A percentile compares a stretch with the other conserved stretches of the same genome.
These are phyloP conservation scores for Papilio helenus DNA, from an alignment of 1,140 invertebrate genomes.

Conservation along the genomic window DNA sequence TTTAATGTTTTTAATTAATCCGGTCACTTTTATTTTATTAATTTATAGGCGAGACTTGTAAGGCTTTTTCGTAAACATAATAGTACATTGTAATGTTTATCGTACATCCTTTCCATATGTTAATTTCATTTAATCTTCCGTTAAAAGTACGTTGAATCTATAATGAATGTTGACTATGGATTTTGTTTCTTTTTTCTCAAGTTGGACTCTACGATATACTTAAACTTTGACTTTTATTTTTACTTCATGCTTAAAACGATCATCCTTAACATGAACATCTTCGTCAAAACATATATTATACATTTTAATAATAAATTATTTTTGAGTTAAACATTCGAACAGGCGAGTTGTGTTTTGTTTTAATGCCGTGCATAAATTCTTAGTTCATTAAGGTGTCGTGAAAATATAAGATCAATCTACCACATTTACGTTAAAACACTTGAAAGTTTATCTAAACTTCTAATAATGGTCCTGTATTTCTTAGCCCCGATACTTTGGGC, in stretches of 20 bases:
- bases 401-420: slow-evolving; percentile 8
- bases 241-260: neutral
- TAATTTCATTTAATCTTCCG: neutral
- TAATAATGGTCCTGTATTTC: slow-evolving; percentile 26
- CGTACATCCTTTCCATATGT: slow-evolving; percentile 7
- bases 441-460: slow-evolving; percentile 6
- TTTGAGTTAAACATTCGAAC: neutral
- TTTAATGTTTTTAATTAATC: slow-evolving; percentile 35
- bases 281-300: neutral
- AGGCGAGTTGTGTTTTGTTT: neutral
- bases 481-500: slow-evolving; percentile 34
- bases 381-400: neutral
- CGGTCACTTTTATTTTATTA: slow-evolving; percentile 37
- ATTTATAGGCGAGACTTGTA: slow-evolving; percentile 45
- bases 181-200: neutral
- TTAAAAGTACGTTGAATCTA: too few species aligned
- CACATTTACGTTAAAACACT: neutral
- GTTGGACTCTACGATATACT: neutral
- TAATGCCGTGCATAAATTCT: neutral
- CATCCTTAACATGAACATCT: neutral
- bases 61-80: slow-evolving; percentile 30
- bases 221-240: neutral
- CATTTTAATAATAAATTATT: neutral
- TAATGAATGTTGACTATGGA: too few species aligned
- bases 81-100: slow-evolving; percentile 1